Percentiles rank a stretch among this genome's conserved stretches.
phyloP scores from a whole-genome alignment of 2,888 invertebrate species.

The Bruchidius siliquastri region DNA sequence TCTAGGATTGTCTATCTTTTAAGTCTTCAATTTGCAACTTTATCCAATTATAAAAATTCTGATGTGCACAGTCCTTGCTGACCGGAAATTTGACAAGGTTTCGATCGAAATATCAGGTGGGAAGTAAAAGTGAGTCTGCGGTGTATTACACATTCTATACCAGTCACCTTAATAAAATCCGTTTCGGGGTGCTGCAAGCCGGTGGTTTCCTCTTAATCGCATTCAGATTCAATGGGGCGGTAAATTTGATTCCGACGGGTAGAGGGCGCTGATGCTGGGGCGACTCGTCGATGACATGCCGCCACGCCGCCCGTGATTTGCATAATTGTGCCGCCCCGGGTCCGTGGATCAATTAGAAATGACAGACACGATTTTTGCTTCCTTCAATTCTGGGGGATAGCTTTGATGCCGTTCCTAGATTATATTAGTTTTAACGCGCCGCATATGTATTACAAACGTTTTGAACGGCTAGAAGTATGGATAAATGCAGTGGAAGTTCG shows the following conservation, averaged over 20 bases:
- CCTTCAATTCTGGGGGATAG: not conserved
- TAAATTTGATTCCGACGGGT: constrained; percentile 44
- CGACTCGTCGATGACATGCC: not conserved
- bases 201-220: constrained; percentile 36
- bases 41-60: too few relatives aligned
- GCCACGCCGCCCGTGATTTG: not conserved
- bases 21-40: too few relatives aligned
- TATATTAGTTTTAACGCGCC: too few relatives aligned
- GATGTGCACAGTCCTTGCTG: too few relatives aligned
- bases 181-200: constrained; percentile 20
- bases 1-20: too few relatives aligned
- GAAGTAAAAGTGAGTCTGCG: not conserved
- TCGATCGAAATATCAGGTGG: too few relatives aligned
- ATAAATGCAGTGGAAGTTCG: too few relatives aligned
- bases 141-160: not conserved
- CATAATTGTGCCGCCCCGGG: not conserved
- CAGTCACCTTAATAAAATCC: constrained; percentile 5
- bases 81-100: too few relatives aligned
- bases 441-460: too few relatives aligned
- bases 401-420: too few relatives aligned
- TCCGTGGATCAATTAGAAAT: not conserved
- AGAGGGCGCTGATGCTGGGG: constrained; percentile 35
- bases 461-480: too few relatives aligned
- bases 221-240: constrained; percentile 44
- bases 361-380: not conserved